phyloP scores from a whole-genome alignment of 2,113 vertebrate genomes.

The Benitochromis conjunctus region DNA sequence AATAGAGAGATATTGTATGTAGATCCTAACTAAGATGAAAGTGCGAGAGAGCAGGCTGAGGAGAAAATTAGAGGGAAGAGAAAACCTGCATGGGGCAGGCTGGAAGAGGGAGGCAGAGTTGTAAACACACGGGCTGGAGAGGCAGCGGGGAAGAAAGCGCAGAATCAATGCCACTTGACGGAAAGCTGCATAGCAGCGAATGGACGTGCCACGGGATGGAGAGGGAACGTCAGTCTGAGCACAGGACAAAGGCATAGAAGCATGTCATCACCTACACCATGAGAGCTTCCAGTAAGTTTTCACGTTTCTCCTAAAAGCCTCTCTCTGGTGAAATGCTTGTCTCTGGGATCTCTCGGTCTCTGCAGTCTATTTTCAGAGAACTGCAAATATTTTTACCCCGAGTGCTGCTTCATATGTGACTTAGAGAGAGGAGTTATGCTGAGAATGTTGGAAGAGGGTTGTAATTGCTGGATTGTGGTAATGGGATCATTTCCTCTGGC shows the following conservation, averaged over 20 bases:
- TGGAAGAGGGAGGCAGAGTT: conserved; percentile 35
- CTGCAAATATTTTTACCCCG: background rate
- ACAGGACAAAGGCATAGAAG: background rate
- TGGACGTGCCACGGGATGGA: conserved; percentile 22
- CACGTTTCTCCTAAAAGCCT: background rate
- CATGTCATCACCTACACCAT: conserved; percentile 43
- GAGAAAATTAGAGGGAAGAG: conserved; percentile 59
- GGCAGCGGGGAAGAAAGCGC: background rate
- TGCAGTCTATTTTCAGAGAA: conserved; percentile 30
- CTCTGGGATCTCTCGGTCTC: background rate
- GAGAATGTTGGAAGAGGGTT: conserved; percentile 50
- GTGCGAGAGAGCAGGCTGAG: conserved; percentile 20
- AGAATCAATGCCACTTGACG: background rate
- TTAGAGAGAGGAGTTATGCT: conserved; percentile 41
- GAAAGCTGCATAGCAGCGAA: background rate
- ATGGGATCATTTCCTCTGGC: conserved; percentile 46
- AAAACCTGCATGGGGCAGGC: conserved; percentile 53
- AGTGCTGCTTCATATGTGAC: conserved; percentile 29
- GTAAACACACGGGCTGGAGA: conserved; percentile 32
- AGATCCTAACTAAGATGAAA: conserved; percentile 24
- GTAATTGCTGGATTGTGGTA: conserved; percentile 60
- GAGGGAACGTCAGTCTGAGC: conserved; percentile 11
- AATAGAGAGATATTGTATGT: conserved; percentile 37
- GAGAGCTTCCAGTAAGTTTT: conserved; percentile 64
- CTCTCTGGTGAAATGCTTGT: background rate